Evolutionary conservation across 2,113 vertebrate species (phyloP), one percentile per base, ranked within the genome.

Genomic region (Ceratotherium simum): DNA sequence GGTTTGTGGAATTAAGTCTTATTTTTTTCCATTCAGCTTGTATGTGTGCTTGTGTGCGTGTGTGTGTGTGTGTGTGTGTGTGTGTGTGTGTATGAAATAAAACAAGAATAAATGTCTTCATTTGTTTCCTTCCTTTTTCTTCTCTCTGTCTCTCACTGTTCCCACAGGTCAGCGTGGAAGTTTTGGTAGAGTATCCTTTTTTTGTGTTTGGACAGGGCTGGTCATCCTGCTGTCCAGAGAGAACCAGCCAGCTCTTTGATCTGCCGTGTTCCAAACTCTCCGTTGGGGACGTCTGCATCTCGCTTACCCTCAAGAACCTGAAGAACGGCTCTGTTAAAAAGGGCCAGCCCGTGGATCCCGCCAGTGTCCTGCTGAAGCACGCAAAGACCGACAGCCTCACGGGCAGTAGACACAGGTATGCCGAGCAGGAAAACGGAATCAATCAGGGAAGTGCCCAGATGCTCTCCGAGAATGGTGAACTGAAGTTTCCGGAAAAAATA

Each of bases 131-230:
- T 54, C 72, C 89, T 20, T 67, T 48, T 39, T 16, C 73, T 21
- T 5, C 81, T 72, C 82, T 98, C 91, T 90, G 56, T 97, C 95
- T 98, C 96, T 48, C 90, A 3, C 91, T 98, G 90, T 94, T 69
- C 36, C 72, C 97, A 73, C 98, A 99, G 99, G 99, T 99, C 99
- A 99, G 99, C 95, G 99, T 99, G 96, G 99, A 99, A 98, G 99
- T 99, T 86, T 98, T 99, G 99, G 98, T 99, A 98, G 99, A 99
- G 99, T 99, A 99, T 94, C 99, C 99, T 95, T 99, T 99, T 99
- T 99, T 99, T 98, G 99, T 99, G 98, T 99, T 99, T 92, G 99
- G 99, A 98, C 99, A 99, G 98, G 99, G 99, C 98, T 99, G 99
- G 99, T 99, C 99, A n/a, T 99, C 99, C 29, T 99, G 99, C 98